Conservation (phyloP, 2,113 vertebrate genomes). For the Hassar affinis region DNA sequence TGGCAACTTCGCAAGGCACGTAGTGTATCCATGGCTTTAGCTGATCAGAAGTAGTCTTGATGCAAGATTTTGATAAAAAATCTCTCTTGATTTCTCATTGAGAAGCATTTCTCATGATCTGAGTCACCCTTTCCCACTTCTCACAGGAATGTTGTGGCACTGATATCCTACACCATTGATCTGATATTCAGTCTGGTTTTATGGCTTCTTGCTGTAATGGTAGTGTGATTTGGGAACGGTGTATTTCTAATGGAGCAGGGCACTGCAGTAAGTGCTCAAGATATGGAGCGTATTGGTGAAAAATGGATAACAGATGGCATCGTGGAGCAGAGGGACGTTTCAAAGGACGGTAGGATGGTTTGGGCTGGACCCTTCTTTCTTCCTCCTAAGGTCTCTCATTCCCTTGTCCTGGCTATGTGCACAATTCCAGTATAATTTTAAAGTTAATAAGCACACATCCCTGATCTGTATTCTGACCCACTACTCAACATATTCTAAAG, state of each 20-base stretch:
- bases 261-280: neutral
- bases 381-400: conserved; percentile 7
- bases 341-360: conserved; percentile 20
- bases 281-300: conserved; percentile 4
- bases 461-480: neutral
- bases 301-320: conserved; percentile 43
- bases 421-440: conserved; percentile 28
- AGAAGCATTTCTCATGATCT: neutral
- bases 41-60: neutral
- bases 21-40: no score
- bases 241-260: neutral
- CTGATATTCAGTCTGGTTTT: neutral
- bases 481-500: neutral
- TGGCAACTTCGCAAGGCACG: no score
- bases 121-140: neutral
- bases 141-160: neutral
- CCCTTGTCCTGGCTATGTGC: neutral
- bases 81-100: no score
- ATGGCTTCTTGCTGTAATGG: neutral
- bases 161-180: neutral
- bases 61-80: no score
- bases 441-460: neutral
- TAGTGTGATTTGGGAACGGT: neutral
- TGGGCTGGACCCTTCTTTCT: neutral
- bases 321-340: conserved; percentile 8